phyloP scores from a whole-genome alignment of 2,888 invertebrate species.

The Stegana nigrithorax region DNA sequence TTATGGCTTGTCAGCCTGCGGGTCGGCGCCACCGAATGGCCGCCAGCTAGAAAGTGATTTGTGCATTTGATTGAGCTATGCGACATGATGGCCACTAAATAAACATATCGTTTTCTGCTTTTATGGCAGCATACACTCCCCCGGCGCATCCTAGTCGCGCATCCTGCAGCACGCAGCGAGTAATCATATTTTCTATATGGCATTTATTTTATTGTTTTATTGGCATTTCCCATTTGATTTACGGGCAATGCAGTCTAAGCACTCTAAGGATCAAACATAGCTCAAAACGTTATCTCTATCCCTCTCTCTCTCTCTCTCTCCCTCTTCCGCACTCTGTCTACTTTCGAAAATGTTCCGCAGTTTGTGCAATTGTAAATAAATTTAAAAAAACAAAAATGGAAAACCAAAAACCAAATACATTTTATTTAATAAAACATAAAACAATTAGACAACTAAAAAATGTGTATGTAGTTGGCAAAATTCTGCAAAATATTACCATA shows the following conservation, averaged over 20 bases:
- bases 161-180: too few relatives aligned
- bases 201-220: too few relatives aligned
- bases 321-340: too few relatives aligned
- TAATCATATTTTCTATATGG: too few relatives aligned
- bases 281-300: neutral
- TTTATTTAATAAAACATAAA: neutral
- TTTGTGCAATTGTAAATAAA: neutral
- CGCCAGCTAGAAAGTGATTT: neutral
- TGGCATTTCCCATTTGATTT: too few relatives aligned
- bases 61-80: neutral
- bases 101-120: slow-evolving; percentile 1
- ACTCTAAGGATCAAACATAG: too few relatives aligned
- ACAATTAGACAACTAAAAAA: neutral
- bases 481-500: too few relatives aligned
- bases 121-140: too few relatives aligned
- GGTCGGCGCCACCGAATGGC: neutral
- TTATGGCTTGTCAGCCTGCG: neutral
- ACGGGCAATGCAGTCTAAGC: too few relatives aligned
- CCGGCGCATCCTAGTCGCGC: too few relatives aligned
- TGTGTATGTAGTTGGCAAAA: too few relatives aligned
- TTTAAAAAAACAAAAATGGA: neutral
- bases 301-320: neutral
- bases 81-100: neutral
- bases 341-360: too few relatives aligned
- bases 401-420: neutral